These are phyloP conservation scores for Hymenochirus boettgeri DNA, from an alignment of 2,113 vertebrate species.

Conservation along the genomic window DNA sequence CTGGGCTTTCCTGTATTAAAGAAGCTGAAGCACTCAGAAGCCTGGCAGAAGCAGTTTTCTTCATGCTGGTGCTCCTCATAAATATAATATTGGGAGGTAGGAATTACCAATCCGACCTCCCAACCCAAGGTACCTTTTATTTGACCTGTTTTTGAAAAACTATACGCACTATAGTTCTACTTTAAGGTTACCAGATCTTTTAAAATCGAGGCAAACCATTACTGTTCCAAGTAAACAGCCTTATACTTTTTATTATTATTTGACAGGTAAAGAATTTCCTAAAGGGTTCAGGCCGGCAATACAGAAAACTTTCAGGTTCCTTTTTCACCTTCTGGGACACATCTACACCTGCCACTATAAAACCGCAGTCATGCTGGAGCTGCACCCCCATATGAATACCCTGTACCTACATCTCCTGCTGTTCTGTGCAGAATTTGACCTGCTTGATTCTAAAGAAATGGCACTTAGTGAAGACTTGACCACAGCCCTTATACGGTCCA, in stretches of 20 bases:
- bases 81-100: no score
- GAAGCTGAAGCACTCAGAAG: no score
- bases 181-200: no score
- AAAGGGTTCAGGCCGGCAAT: slow-evolving; percentile 22
- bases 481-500: slow-evolving; percentile 47
- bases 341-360: slow-evolving; percentile 73
- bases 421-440: slow-evolving; percentile 64
- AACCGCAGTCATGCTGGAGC: slow-evolving; percentile 59
- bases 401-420: slow-evolving; percentile 68
- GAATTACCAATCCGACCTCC: no score
- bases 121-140: no score
- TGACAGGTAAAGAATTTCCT: slow-evolving; percentile 31
- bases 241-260: background rate
- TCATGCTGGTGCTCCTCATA: no score
- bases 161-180: no score
- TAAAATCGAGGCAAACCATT: background rate
- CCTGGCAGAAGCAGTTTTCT: no score
- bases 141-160: no score
- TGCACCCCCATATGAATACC: slow-evolving; percentile 74
- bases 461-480: slow-evolving; percentile 68
- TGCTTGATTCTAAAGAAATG: slow-evolving; percentile 65
- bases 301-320: slow-evolving; percentile 69
- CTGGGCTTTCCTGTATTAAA: no score
- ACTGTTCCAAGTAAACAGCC: background rate
- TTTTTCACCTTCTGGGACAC: slow-evolving; percentile 71